Evolutionary conservation across 2,797 vertebrate species (phyloP).

Genomic region (Anisognathus igniventris): DNA sequence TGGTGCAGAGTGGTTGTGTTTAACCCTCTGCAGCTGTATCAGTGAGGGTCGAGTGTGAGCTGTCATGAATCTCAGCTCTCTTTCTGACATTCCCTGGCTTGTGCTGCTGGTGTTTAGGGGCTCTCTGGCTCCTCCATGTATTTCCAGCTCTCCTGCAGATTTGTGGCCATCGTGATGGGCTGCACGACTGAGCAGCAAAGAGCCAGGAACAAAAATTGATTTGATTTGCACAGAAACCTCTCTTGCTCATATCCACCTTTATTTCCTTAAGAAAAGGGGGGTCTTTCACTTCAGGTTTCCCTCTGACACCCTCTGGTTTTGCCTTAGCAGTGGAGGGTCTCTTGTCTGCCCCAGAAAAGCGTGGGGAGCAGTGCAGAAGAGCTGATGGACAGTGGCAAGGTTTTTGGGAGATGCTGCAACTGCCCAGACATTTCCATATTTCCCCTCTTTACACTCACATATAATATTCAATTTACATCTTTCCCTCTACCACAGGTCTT

Average conservation of each 20-base stretch:
- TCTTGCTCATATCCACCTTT: background rate
- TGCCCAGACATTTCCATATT: background rate
- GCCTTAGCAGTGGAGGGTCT: background rate
- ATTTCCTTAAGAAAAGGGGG: background rate
- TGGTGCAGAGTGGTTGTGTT: background rate
- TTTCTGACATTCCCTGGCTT: background rate
- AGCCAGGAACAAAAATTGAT: background rate
- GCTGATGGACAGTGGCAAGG: rapidly evolving
- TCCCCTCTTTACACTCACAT: background rate
- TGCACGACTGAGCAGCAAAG: background rate
- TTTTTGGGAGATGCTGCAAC: background rate
- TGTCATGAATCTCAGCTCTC: background rate
- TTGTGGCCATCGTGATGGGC: background rate
- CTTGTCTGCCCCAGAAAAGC: background rate
- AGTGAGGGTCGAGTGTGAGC: background rate
- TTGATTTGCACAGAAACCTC: background rate
- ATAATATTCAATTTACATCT: background rate
- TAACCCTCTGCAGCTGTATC: background rate
- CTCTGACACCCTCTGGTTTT: background rate
- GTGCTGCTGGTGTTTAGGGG: background rate
- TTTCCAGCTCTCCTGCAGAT: background rate
- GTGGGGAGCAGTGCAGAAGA: background rate
- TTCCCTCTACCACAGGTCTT: background rate
- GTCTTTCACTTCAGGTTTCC: background rate
- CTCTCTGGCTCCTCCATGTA: background rate